Conservation (phyloP, 2,888 invertebrate genomes). For the Drosophila meridiana region DNA sequence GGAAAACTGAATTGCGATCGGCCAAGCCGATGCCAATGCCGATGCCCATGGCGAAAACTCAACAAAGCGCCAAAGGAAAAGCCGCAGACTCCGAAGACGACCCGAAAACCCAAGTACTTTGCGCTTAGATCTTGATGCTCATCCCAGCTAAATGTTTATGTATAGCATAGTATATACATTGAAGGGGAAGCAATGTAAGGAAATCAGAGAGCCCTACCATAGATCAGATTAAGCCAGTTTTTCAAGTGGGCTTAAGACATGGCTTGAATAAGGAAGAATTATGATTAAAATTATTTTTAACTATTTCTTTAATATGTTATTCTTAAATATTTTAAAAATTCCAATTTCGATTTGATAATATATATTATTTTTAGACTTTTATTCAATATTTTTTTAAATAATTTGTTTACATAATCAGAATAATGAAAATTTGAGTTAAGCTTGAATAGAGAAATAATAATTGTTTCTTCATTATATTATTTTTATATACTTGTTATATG, state of each 20-base stretch:
- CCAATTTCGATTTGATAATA: no score
- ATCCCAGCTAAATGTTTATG: conserved; percentile 5
- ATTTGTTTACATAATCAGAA: no score
- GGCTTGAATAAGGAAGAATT: no score
- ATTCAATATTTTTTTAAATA: no score
- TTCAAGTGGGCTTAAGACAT: neutral
- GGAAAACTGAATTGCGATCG: conserved; percentile 35
- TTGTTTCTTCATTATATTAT: no score
- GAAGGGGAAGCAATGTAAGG: no score
- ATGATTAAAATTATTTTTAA: no score
- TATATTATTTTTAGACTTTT: no score
- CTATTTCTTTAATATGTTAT: neutral
- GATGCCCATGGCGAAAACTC: conserved; percentile 32
- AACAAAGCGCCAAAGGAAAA: conserved; percentile 51
- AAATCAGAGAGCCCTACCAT: neutral
- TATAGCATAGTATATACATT: neutral
- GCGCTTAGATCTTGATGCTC: conserved; percentile 30
- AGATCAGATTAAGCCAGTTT: neutral
- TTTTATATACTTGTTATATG: no score
- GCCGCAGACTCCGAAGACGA: conserved; percentile 19
- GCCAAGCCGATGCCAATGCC: conserved; percentile 22
- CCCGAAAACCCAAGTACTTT: conserved; percentile 22
- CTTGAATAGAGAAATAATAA: no score
- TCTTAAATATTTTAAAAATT: neutral
- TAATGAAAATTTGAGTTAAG: no score